Percentiles rank a stretch among this genome's conserved stretches.
phyloP scores from a whole-genome alignment of 2,797 vertebrate genomes.

The Carcharodon carcharias region DNA sequence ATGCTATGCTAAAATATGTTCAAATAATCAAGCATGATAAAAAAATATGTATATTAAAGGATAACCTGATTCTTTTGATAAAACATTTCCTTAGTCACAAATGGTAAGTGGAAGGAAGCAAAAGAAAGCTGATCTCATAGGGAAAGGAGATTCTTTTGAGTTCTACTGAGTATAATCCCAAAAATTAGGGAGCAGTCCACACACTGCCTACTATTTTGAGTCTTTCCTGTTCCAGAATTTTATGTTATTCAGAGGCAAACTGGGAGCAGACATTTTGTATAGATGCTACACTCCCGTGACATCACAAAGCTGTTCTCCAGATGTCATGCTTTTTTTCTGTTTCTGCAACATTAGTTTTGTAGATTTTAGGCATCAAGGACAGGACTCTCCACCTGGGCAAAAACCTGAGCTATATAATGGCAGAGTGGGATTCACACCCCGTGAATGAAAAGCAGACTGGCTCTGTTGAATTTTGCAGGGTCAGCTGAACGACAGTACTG shows the following conservation, averaged over 20 bases:
- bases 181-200: not conserved
- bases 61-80: not conserved
- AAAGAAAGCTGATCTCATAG: not conserved
- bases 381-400: not conserved
- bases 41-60: not conserved
- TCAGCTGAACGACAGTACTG: not conserved
- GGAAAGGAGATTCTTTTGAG: no score
- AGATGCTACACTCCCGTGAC: not conserved
- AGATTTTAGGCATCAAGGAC: not conserved
- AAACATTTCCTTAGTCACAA: not conserved
- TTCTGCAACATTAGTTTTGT: slow-evolving; percentile 12
- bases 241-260: not conserved
- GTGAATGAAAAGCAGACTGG: not conserved
- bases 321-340: not conserved
- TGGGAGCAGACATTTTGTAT: not conserved
- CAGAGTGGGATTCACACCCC: not conserved
- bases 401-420: not conserved
- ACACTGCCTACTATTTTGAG: not conserved
- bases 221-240: not conserved
- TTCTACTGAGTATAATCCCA: no score
- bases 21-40: not conserved
- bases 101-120: not conserved
- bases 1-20: not conserved
- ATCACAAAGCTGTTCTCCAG: not conserved
- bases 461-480: not conserved